Evolutionary conservation across 2,888 invertebrate species (phyloP).

Genomic region (Spilarctia lutea): DNA sequence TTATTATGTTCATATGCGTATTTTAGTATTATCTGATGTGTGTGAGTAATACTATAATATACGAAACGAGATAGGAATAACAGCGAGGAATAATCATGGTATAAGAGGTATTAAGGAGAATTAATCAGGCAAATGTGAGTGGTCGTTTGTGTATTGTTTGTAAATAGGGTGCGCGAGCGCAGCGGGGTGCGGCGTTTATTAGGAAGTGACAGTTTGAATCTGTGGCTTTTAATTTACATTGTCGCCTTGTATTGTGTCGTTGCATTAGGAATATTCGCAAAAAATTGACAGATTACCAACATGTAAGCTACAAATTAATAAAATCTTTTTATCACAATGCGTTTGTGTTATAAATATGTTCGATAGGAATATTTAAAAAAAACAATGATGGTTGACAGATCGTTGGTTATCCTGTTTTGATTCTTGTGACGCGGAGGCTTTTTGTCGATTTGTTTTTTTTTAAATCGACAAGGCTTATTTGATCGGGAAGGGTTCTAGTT

Average conservation of each 20-base stretch:
- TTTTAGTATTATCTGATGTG: conserved; percentile 80
- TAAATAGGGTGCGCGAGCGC: conserved; percentile 73
- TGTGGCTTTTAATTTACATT: conserved; percentile 50
- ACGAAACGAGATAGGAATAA: conserved; percentile 47
- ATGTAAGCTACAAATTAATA: conserved; percentile 6
- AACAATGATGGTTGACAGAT: conserved; percentile 83
- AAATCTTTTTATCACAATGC: conserved; percentile 8
- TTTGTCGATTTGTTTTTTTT: conserved; percentile 70
- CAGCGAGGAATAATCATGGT: conserved; percentile 37
- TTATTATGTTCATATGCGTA: conserved; percentile 73
- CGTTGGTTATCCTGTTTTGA: conserved; percentile 73
- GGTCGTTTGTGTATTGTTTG: conserved; percentile 75
- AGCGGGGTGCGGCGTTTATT: conserved; percentile 67
- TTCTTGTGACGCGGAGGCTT: conserved; percentile 50
- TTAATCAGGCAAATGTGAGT: conserved; percentile 62
- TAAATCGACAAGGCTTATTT: conserved; percentile 75
- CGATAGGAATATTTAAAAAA: conserved; percentile 66
- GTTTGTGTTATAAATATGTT: conserved; percentile 49
- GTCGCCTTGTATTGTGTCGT: conserved; percentile 38
- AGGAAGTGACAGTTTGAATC: conserved; percentile 56
- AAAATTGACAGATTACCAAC: conserved; percentile 4
- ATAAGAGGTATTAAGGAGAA: conserved; percentile 52
- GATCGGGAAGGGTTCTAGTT: conserved; percentile 78
- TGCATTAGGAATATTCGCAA: conserved; percentile 20
- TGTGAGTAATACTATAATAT: conserved; percentile 67